A percentile compares a stretch with the other conserved stretches of the same genome.
These are phyloP conservation scores for Sciurus niger DNA, from an alignment of 2,113 vertebrate species.

Conservation along the genomic window DNA sequence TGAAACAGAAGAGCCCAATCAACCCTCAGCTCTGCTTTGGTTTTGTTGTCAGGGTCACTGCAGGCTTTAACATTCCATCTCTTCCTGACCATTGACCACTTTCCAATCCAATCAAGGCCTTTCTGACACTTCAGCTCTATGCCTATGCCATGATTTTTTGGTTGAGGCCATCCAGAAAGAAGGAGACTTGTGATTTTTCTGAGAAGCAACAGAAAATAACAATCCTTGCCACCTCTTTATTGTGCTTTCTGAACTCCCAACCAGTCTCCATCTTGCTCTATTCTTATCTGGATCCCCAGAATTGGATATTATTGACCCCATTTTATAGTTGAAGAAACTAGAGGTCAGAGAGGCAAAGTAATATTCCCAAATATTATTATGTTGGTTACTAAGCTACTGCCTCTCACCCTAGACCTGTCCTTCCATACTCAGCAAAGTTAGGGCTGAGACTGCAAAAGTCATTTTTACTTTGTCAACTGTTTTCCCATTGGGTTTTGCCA, in stretches of 20 bases:
- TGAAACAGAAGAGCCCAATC: background rate
- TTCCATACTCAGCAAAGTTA: background rate
- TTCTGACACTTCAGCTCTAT: background rate
- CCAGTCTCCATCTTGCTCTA: background rate
- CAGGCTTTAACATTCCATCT: background rate
- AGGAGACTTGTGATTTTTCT: background rate
- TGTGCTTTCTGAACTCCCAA: background rate
- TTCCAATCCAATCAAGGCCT: background rate
- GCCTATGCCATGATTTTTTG: background rate
- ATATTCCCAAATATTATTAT: background rate
- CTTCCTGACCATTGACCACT: background rate
- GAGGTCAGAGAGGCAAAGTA: background rate
- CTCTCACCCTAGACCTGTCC: background rate
- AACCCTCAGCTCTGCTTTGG: background rate
- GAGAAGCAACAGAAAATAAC: background rate
- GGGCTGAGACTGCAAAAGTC: background rate
- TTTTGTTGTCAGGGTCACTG: background rate
- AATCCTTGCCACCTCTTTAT: background rate
- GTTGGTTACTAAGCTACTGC: background rate
- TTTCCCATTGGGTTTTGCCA: conserved; percentile 8
- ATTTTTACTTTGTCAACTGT: background rate
- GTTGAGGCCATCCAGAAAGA: background rate
- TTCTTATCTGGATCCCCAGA: background rate
- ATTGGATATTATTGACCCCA: background rate
- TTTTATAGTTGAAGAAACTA: background rate